Evolutionary conservation across 2,113 vertebrate species (phyloP).

Genomic region (Ptilonorhynchus violaceus): DNA sequence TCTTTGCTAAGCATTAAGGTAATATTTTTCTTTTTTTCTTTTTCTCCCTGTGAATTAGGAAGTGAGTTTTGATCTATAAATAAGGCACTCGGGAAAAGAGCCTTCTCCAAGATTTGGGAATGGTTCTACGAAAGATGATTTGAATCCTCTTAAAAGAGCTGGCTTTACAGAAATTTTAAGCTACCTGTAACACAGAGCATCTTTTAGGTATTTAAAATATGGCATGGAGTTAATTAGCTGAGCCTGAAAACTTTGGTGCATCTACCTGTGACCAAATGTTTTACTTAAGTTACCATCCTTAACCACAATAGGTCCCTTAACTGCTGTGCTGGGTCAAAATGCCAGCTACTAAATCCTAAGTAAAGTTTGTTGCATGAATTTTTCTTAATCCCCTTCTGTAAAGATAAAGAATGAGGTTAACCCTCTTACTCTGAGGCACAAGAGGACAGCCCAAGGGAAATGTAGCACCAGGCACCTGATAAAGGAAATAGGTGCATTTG

Average conservation of each 20-base stretch:
- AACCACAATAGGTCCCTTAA: not conserved
- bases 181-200: not conserved
- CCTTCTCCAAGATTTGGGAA: not conserved
- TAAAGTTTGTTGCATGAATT: not conserved
- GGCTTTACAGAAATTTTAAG: not conserved
- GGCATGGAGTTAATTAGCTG: not conserved
- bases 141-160: not conserved
- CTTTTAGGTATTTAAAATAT: not conserved
- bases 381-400: not conserved
- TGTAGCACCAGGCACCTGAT: fast-evolving
- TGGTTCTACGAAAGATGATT: not conserved
- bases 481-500: not conserved
- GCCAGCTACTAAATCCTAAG: not conserved
- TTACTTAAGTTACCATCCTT: not conserved
- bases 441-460: not conserved
- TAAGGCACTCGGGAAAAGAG: not conserved
- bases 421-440: not conserved
- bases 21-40: too few species aligned
- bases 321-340: not conserved
- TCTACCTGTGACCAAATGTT: not conserved
- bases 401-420: not conserved
- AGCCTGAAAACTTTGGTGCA: not conserved
- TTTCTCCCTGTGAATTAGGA: fast-evolving
- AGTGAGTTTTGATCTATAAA: not conserved
- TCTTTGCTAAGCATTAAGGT: not conserved